These are phyloP conservation scores for Achlya flavicornis DNA, from an alignment of 2,888 invertebrate genomes.

Conservation along the genomic window DNA sequence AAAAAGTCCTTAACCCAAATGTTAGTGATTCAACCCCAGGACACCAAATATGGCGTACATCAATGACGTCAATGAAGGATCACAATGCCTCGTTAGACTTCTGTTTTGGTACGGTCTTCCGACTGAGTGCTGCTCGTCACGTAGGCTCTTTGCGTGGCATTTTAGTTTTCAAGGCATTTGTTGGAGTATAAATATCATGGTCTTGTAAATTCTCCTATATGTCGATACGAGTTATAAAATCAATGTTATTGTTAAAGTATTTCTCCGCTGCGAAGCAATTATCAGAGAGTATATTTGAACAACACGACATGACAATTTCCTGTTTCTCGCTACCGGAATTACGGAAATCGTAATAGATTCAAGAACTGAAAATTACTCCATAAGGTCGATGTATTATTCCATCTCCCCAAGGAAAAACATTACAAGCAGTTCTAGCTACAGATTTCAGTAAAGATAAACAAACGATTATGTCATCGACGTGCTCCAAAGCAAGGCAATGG, in stretches of 20 bases:
- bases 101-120: conserved; percentile 25
- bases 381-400: conserved; percentile 5
- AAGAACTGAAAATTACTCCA: conserved; percentile 1
- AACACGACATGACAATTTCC: not conserved
- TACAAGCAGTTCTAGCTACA: conserved; percentile 1
- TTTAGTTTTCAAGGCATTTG: not conserved
- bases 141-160: conserved; percentile 25
- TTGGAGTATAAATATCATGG: not conserved
- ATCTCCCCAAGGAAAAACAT: not conserved
- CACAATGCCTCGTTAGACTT: conserved; percentile 42
- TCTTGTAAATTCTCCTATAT: not conserved
- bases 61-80: conserved; percentile 32
- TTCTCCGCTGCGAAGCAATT: too few species aligned
- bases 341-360: conserved; percentile 3
- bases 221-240: too few species aligned
- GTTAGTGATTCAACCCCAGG: conserved; percentile 19
- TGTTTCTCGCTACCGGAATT: not conserved
- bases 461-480: conserved; percentile 5
- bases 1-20: conserved; percentile 35
- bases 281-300: not conserved
- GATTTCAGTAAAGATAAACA: conserved; percentile 8
- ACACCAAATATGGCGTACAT: conserved; percentile 13
- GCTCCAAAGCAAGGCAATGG: not conserved
- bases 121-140: conserved; percentile 33
- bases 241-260: too few species aligned